Conservation (phyloP, 2,113 vertebrate genomes). For the Ciconia boyciana region DNA sequence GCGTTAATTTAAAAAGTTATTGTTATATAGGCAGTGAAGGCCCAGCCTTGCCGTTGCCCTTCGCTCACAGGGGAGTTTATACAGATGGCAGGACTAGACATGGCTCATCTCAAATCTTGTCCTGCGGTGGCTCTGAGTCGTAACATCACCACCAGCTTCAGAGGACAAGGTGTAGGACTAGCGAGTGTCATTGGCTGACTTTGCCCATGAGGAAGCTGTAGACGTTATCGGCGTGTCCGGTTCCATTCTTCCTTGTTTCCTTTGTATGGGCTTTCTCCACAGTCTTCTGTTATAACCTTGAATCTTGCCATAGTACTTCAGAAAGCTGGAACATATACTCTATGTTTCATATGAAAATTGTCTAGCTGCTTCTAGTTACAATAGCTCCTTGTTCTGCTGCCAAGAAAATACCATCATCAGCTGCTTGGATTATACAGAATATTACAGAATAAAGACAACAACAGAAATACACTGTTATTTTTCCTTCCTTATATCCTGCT, state of each 20-base stretch:
- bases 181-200: not conserved
- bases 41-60: not conserved
- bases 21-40: not conserved
- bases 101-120: not conserved
- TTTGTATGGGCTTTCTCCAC: not conserved
- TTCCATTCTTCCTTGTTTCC: not conserved
- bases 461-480: slow-evolving; percentile 22
- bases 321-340: not conserved
- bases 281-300: not conserved
- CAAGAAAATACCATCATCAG: not conserved
- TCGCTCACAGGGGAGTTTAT: not conserved
- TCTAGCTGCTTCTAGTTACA: not conserved
- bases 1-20: not conserved
- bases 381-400: slow-evolving; percentile 13
- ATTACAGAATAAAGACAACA: slow-evolving; percentile 12
- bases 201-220: not conserved
- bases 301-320: not conserved
- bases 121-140: not conserved
- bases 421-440: not conserved
- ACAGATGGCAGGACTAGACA: not conserved
- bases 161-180: not conserved
- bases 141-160: not conserved
- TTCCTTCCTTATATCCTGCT: not conserved
- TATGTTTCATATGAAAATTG: not conserved
- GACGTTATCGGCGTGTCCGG: not conserved